Evolutionary conservation across 1,140 invertebrate species (phyloP), one percentile per base, ranked within the genome.

Genomic region (Monomorium pharaonis): DNA sequence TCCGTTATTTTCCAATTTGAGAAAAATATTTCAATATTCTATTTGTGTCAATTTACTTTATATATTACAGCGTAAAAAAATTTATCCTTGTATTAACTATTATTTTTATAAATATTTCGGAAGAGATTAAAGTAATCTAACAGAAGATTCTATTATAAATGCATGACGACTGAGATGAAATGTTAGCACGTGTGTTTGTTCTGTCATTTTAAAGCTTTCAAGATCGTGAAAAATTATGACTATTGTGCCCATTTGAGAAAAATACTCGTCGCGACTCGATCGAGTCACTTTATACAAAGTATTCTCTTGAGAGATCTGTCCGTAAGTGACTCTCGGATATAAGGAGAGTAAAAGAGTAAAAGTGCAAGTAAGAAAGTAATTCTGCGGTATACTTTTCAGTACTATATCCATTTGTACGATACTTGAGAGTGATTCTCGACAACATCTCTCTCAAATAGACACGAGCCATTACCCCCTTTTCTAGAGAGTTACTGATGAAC

Each of bases 381-480:
- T 70, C 42, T 9, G 14, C 33, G n/a, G 18, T 75, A 21, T 42
- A 75, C 33, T 75, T 33, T 60, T 76, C 54, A 54, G 24, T 37
- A 16, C 51, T 5, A 16, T n/a, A 37, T 76, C 24, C 54, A 27
- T 62, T 76, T 76, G 37, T 76, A 44, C 7, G 18, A 42, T 18
- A 44, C 37, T 44, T 14, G 24, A 62, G 37, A 44, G 56, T 76
- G 56, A 44, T 21, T 58, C 51, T 75, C 21, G 51, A 58, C 30
- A 37, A n/a, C 16, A 18, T 18, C 51, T 47, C n/a, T 75, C 33
- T 67, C 62, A 78, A 78, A 67, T 51, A 49, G 30, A 76, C 56
- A 72, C 24, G 3, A 72, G 27, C 24, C 9, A 42, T 74, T 77
- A 65, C 9, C 21, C 18, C 30, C 4, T 49, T 77, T 44, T 44